Conservation (phyloP, 2,888 invertebrate species). For the Polymixis flavicincta region DNA sequence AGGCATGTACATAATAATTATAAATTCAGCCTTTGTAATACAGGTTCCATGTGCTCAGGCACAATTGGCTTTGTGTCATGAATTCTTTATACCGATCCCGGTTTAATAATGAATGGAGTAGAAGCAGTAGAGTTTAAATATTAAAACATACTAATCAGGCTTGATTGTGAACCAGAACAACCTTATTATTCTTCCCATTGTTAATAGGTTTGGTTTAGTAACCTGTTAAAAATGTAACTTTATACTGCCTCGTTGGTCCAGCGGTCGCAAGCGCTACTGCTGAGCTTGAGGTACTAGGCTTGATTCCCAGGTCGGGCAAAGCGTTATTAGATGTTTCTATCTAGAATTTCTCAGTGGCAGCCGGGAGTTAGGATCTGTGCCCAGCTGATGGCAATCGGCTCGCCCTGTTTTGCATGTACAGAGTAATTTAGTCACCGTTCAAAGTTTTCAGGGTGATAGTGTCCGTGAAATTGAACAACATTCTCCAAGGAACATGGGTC, state of each 20-base stretch:
- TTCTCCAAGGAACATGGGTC: too few relatives aligned
- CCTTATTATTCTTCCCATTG: background rate
- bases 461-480: too few relatives aligned
- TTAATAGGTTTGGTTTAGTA: background rate
- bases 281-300: too few relatives aligned
- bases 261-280: too few relatives aligned
- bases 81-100: conserved; percentile 75
- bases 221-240: background rate
- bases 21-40: conserved; percentile 59
- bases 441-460: too few relatives aligned
- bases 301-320: too few relatives aligned
- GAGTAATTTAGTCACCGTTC: too few relatives aligned
- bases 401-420: too few relatives aligned
- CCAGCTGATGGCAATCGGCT: too few relatives aligned
- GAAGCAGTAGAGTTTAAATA: conserved; percentile 69
- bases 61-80: conserved; percentile 76
- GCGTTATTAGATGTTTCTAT: too few relatives aligned
- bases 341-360: too few relatives aligned
- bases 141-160: conserved; percentile 60
- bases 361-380: too few relatives aligned
- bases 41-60: conserved; percentile 63
- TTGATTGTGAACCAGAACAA: conserved; percentile 48
- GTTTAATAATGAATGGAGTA: conserved; percentile 71
- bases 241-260: background rate
- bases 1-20: conserved; percentile 14